These are phyloP conservation scores for Pomatorhinus ruficollis DNA, from an alignment of 2,113 vertebrate genomes.

Conservation along the genomic window DNA sequence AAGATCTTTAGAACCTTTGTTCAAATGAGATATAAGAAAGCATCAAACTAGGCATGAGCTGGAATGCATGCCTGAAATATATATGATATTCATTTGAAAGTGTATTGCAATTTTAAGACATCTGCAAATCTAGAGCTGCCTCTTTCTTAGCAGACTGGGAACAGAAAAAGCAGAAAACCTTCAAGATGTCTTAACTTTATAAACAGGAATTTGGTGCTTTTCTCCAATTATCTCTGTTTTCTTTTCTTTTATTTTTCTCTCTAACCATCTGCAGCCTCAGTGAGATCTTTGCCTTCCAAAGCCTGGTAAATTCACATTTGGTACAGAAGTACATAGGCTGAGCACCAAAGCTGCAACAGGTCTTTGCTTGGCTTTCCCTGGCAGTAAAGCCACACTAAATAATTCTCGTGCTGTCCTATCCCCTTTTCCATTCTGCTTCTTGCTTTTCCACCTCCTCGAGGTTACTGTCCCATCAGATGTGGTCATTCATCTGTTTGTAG, in stretches of 20 bases:
- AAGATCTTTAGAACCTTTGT: background rate
- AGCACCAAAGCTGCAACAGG: background rate
- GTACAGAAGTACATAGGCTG: background rate
- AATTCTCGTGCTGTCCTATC: background rate
- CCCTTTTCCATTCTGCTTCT: background rate
- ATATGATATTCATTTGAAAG: background rate
- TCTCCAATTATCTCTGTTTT: background rate
- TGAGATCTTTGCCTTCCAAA: background rate
- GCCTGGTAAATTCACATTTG: background rate
- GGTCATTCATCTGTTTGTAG: background rate
- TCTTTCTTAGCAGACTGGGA: background rate
- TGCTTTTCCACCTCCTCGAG: background rate
- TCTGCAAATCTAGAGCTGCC: background rate
- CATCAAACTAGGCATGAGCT: background rate
- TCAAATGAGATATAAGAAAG: background rate
- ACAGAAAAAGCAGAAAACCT: background rate
- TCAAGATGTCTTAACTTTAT: background rate
- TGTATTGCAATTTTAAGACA: background rate
- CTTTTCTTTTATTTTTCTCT: background rate
- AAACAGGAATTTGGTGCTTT: background rate
- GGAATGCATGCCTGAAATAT: background rate
- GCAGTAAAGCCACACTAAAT: background rate
- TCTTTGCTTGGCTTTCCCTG: background rate
- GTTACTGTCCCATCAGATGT: background rate
- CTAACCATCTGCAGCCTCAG: background rate